Evolutionary conservation across 30 jellyfish, hydroid and myxozoan species (phyloP).

Genomic region (Aurelia sp.): DNA sequence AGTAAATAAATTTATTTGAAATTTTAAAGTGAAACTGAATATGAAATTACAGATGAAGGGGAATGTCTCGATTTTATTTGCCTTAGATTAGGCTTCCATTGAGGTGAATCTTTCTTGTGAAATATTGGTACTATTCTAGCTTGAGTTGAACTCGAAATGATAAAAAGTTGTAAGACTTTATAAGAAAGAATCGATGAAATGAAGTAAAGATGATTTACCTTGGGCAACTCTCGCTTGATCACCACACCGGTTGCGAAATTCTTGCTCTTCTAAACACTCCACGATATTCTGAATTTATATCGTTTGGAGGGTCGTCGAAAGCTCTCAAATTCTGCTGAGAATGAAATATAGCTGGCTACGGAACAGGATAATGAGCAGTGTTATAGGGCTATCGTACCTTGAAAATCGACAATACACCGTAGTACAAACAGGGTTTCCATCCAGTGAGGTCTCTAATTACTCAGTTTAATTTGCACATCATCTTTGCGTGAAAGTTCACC

Average conservation of each 20-base stretch:
- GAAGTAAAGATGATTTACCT: too few relatives aligned
- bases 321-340: slow-evolving; percentile 62
- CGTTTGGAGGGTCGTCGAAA: not conserved
- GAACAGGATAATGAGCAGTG: slow-evolving; percentile 44
- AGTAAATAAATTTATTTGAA: too few relatives aligned
- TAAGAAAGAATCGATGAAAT: not conserved
- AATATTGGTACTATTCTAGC: too few relatives aligned
- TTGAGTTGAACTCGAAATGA: not conserved
- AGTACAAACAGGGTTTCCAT: not conserved
- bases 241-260: too few relatives aligned
- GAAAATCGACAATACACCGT: slow-evolving; percentile 17
- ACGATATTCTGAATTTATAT: too few relatives aligned
- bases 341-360: slow-evolving; percentile 61
- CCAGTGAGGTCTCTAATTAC: slow-evolving; percentile 7
- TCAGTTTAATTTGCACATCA: not conserved
- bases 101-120: too few relatives aligned
- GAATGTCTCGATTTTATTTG: too few relatives aligned
- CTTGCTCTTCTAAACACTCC: too few relatives aligned
- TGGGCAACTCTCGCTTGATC: too few relatives aligned
- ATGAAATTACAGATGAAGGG: too few relatives aligned
- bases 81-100: too few relatives aligned
- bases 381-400: slow-evolving; percentile 9
- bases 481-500: slow-evolving; percentile 14
- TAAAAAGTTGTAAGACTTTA: not conserved
- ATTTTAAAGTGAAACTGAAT: too few relatives aligned